Evolutionary conservation across 2,888 invertebrate species (phyloP).

Genomic region (Ashinkailepas kermadecensis): DNA sequence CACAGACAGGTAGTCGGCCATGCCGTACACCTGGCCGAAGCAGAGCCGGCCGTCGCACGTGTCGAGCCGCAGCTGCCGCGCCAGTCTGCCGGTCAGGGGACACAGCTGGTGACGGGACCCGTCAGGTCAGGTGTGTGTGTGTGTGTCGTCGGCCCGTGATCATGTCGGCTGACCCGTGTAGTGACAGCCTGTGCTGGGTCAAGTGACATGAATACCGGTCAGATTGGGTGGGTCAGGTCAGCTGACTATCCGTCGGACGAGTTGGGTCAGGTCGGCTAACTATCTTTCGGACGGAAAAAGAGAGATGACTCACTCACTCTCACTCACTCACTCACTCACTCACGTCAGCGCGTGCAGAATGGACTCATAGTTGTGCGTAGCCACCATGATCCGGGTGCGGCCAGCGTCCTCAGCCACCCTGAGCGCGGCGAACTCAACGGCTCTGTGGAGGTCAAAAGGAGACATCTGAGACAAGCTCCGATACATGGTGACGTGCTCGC

Average conservation of each 20-base stretch:
- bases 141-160: no score
- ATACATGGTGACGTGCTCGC: no score
- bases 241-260: no score
- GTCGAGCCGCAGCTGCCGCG: conserved; percentile 84
- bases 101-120: no score
- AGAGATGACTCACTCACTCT: background rate
- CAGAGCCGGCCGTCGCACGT: conserved; percentile 92
- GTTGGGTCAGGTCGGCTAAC: no score
- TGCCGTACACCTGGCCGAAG: conserved; percentile 96
- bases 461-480: no score
- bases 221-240: no score
- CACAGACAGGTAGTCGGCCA: conserved; percentile 99
- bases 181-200: background rate
- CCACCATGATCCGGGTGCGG: conserved; percentile 41
- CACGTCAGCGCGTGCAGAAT: conserved; percentile 81
- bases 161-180: background rate
- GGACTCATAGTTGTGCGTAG: conserved; percentile 89
- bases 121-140: no score
- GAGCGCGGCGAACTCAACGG: conserved; percentile 39
- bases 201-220: no score
- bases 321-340: no score
- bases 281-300: no score
- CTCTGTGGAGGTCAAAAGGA: no score
- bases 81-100: conserved; percentile 65
- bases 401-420: conserved; percentile 30